Percentiles rank a stretch among this genome's conserved stretches.
phyloP scores from a whole-genome alignment of 2,797 vertebrate species.

The Rachycentron canadum region DNA sequence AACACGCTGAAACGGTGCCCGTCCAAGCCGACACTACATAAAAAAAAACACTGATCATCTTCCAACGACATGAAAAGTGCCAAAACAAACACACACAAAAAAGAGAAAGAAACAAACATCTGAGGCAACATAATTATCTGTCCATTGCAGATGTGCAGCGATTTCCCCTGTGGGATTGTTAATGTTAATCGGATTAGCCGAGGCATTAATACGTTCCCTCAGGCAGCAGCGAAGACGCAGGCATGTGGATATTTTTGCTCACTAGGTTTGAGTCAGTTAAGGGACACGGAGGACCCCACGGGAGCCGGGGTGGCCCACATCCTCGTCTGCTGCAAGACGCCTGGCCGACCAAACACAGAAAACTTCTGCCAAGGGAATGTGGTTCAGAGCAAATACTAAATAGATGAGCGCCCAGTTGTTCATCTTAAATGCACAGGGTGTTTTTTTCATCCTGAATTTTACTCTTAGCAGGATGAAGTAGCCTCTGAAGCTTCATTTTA shows the following conservation, averaged over 20 bases:
- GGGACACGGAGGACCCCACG: conserved; percentile 56
- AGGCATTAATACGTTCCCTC: conserved; percentile 83
- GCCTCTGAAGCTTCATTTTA: conserved; percentile 5
- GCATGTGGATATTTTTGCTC: conserved; percentile 77
- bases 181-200: conserved; percentile 87
- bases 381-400: conserved; percentile 31
- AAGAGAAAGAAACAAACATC: conserved; percentile 75
- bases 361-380: conserved; percentile 39
- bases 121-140: conserved; percentile 84
- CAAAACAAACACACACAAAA: conserved; percentile 45
- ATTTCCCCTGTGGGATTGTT: conserved; percentile 83
- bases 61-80: conserved; percentile 62
- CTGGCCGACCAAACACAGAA: conserved; percentile 25
- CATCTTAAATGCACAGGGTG: conserved; percentile 25
- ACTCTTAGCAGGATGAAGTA: conserved; percentile 1
- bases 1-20: conserved; percentile 41
- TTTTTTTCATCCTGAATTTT: conserved; percentile 8
- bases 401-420: conserved; percentile 29
- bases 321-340: conserved; percentile 39
- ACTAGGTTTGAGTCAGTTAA: conserved; percentile 73
- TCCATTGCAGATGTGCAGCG: conserved; percentile 82
- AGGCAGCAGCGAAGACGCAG: conserved; percentile 68
- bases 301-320: conserved; percentile 56
- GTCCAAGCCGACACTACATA: conserved; percentile 16
- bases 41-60: conserved; percentile 39